Evolutionary conservation across 2,113 vertebrate species (phyloP).

Genomic region (Carollia perspicillata): DNA sequence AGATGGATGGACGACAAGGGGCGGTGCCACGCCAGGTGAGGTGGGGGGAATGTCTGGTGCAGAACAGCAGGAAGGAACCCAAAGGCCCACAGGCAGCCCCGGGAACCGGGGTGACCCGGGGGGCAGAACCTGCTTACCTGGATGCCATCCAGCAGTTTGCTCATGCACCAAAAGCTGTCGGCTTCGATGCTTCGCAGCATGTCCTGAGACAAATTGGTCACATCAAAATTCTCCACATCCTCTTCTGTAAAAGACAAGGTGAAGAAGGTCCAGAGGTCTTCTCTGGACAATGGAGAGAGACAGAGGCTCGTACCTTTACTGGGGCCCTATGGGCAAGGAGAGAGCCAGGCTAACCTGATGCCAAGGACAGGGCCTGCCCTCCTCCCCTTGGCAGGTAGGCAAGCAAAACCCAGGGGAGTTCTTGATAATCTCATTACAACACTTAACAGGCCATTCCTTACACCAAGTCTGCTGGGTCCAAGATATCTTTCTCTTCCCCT

Average conservation of each 20-base stretch:
- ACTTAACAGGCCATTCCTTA: neutral
- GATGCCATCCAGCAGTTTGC: slow-evolving; percentile 97
- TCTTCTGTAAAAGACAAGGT: slow-evolving; percentile 86
- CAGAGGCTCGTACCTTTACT: neutral
- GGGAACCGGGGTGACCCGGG: accelerated
- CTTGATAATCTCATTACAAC: neutral
- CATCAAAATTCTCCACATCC: slow-evolving; percentile 97
- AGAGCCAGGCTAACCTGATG: neutral
- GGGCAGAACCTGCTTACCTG: slow-evolving; percentile 84
- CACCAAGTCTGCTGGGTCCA: neutral
- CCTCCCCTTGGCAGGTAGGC: neutral
- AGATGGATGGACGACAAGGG: neutral
- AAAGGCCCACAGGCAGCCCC: neutral
- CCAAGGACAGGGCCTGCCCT: neutral
- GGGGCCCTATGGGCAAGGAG: neutral
- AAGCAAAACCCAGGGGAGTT: neutral
- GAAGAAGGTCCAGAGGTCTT: slow-evolving; percentile 50
- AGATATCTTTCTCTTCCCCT: neutral
- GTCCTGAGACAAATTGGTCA: slow-evolving; percentile 90
- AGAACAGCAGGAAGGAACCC: neutral
- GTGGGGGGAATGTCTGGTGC: neutral
- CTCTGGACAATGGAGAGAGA: slow-evolving; percentile 35
- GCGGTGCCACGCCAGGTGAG: neutral
- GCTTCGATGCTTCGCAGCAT: slow-evolving; percentile 95
- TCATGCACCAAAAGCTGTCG: slow-evolving; percentile 99